These are phyloP conservation scores for Leptinotarsa rubiginosa DNA, from an alignment of 2,888 invertebrate genomes.

Conservation along the genomic window DNA sequence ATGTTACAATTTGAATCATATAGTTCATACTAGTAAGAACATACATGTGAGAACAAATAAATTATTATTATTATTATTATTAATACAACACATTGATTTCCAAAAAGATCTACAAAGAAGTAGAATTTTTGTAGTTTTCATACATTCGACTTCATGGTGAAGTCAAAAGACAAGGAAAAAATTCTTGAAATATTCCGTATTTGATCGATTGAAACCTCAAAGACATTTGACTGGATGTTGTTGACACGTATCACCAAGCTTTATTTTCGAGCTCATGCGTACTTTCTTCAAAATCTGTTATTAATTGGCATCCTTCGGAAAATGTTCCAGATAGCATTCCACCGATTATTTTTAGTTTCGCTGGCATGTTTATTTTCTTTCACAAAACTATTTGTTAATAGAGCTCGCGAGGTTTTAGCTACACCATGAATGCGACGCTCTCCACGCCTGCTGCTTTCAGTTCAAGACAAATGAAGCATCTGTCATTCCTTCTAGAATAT, in stretches of 20 bases:
- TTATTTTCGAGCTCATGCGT: background rate
- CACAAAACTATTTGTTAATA: slow-evolving; percentile 38
- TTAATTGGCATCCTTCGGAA: slow-evolving; percentile 6
- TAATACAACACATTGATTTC: too few relatives aligned
- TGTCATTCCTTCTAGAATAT: slow-evolving; percentile 42
- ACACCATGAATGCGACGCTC: slow-evolving; percentile 40
- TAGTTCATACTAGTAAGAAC: too few relatives aligned
- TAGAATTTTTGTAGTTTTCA: too few relatives aligned
- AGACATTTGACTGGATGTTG: background rate
- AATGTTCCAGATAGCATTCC: slow-evolving; percentile 5
- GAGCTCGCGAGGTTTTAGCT: slow-evolving; percentile 33
- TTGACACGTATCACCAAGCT: background rate
- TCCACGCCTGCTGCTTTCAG: slow-evolving; percentile 55
- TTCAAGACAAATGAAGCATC: slow-evolving; percentile 57
- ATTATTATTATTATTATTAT: too few relatives aligned
- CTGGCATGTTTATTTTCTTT: slow-evolving; percentile 18
- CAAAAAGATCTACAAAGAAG: too few relatives aligned
- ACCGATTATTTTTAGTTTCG: slow-evolving; percentile 10
- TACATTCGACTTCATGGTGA: background rate
- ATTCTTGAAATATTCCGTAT: background rate
- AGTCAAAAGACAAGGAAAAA: background rate
- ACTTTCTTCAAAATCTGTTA: background rate
- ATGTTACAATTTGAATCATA: too few relatives aligned
- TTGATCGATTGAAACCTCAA: background rate
- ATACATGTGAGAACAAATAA: too few relatives aligned